These are phyloP conservation scores for Botrylloides violaceus DNA, from an alignment of 23 tunicate species.

Conservation along the genomic window DNA sequence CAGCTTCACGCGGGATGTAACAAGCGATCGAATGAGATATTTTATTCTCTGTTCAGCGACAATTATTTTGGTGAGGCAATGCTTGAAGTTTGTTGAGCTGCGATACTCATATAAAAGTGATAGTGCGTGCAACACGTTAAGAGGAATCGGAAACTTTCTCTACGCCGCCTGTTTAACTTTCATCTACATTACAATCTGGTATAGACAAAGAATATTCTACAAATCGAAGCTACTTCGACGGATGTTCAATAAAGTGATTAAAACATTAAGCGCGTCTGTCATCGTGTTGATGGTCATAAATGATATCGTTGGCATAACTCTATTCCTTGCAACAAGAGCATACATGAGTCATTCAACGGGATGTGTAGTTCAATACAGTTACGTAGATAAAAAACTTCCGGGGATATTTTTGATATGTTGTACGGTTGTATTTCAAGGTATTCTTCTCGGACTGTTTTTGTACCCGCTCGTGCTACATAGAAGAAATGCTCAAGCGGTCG, in stretches of 20 bases:
- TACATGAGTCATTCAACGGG: slow-evolving; percentile 33
- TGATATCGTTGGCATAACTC: slow-evolving; percentile 27
- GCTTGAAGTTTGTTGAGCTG: slow-evolving; percentile 42
- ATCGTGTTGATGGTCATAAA: slow-evolving; percentile 45
- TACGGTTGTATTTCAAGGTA: slow-evolving; percentile 49
- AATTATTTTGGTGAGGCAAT: slow-evolving; percentile 16
- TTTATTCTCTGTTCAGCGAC: slow-evolving; percentile 33
- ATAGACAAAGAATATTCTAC: slow-evolving; percentile 66
- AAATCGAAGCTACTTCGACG: slow-evolving; percentile 19
- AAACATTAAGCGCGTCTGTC: slow-evolving; percentile 33
- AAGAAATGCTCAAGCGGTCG: neutral
- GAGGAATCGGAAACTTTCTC: slow-evolving; percentile 32
- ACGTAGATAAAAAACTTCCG: slow-evolving; percentile 35
- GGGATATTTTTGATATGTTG: slow-evolving; percentile 43
- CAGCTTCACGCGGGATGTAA: neutral
- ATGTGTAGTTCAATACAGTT: slow-evolving; percentile 31
- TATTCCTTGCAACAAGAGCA: slow-evolving; percentile 33
- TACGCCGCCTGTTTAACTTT: slow-evolving; percentile 38
- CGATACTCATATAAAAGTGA: slow-evolving; percentile 13
- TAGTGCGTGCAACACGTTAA: slow-evolving; percentile 20
- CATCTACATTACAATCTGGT: slow-evolving; percentile 58
- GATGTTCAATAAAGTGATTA: slow-evolving; percentile 18
- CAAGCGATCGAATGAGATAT: slow-evolving; percentile 47
- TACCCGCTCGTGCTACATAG: slow-evolving; percentile 40
- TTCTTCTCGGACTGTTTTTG: slow-evolving; percentile 51